Conservation (phyloP, 2,113 vertebrate genomes). For the Ophthalmolycus amberensis region DNA sequence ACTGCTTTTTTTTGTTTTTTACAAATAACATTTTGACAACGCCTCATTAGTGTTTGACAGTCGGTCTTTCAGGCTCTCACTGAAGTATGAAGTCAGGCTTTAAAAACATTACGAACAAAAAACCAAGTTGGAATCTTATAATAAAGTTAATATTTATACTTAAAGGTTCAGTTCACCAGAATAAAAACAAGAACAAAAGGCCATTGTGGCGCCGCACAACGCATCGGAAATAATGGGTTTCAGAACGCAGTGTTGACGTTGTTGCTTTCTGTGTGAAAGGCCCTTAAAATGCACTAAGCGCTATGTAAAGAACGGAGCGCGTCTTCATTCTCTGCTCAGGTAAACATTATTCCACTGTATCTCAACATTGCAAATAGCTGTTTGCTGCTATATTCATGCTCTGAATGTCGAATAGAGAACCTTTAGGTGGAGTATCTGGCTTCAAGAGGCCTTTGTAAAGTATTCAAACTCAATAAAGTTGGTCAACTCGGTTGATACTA, state of each 20-base stretch:
- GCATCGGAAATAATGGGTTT: too few species aligned
- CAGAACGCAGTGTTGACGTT: too few species aligned
- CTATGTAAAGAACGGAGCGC: neutral
- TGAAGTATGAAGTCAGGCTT: neutral
- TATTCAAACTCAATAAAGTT: neutral
- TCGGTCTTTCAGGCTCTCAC: neutral
- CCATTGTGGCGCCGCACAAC: too few species aligned
- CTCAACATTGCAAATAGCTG: too few species aligned
- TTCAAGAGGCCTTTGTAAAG: conserved; percentile 8
- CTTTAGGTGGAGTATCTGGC: neutral
- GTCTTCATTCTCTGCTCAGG: neutral
- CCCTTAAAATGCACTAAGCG: neutral
- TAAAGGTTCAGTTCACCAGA: neutral
- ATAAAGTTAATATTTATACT: neutral
- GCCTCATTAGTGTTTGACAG: neutral
- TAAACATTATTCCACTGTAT: neutral
- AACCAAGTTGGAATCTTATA: neutral
- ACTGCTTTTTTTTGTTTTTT: neutral
- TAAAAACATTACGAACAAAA: neutral
- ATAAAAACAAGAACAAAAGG: neutral
- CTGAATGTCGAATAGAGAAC: neutral
- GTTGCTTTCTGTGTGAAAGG: too few species aligned
- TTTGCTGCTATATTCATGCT: neutral
- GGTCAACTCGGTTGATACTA: neutral
- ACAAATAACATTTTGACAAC: neutral